phyloP scores from a whole-genome alignment of 2,113 vertebrate species.

The Dipodomys ordii region DNA sequence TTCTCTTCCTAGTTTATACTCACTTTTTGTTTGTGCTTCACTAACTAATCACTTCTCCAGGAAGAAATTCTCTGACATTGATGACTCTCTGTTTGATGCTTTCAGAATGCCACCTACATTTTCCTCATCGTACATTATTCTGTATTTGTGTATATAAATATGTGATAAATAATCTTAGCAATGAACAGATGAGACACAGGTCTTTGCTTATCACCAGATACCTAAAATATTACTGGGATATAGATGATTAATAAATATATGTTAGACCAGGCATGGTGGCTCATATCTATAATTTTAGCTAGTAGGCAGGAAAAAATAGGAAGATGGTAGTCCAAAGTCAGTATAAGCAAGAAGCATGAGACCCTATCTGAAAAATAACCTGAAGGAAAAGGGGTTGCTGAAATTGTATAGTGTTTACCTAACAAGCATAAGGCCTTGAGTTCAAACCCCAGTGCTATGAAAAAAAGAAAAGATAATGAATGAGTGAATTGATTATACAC shows the following conservation, averaged over 20 bases:
- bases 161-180: conserved; percentile 5
- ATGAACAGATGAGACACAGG: background rate
- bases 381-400: too few species aligned
- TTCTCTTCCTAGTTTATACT: background rate
- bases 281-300: too few species aligned
- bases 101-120: background rate
- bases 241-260: background rate
- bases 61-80: background rate
- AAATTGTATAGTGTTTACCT: too few species aligned
- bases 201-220: background rate
- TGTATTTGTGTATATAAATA: conserved; percentile 6
- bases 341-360: too few species aligned
- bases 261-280: too few species aligned
- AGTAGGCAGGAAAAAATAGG: too few species aligned
- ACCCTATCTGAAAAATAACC: too few species aligned
- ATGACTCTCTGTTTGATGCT: background rate
- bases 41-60: background rate
- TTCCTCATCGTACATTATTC: background rate
- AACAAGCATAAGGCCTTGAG: too few species aligned
- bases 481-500: background rate
- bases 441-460: too few species aligned
- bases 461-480: background rate
- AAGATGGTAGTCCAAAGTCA: too few species aligned
- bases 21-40: background rate
- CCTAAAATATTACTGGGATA: background rate